Evolutionary conservation across 2,888 invertebrate species (phyloP).

Genomic region (Drosophila pseudotalamancana): DNA sequence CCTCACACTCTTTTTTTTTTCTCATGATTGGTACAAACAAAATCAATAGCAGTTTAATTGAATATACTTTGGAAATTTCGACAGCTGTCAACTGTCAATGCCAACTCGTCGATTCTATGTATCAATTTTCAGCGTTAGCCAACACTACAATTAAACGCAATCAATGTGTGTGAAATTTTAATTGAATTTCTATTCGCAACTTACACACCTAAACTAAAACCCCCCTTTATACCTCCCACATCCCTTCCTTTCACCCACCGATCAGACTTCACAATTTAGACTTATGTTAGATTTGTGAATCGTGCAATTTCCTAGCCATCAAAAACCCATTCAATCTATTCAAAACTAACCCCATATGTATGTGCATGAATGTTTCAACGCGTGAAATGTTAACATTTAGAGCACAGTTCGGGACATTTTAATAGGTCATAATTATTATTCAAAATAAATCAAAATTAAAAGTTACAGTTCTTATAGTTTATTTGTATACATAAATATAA

Average conservation of each 20-base stretch:
- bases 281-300: slow-evolving; percentile 23
- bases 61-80: slow-evolving; percentile 56
- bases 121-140: slow-evolving; percentile 14
- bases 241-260: neutral
- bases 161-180: slow-evolving; percentile 70
- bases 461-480: neutral
- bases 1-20: neutral
- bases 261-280: slow-evolving; percentile 14
- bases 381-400: neutral
- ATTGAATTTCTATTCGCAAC: slow-evolving; percentile 39
- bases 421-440: no score
- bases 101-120: slow-evolving; percentile 29
- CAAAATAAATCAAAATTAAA: neutral
- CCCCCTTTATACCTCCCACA: no score
- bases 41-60: slow-evolving; percentile 59
- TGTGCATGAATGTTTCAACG: slow-evolving; percentile 5
- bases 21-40: slow-evolving; percentile 9
- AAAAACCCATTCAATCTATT: slow-evolving; percentile 22
- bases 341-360: slow-evolving; percentile 11
- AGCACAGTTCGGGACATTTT: slow-evolving; percentile 2
- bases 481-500: neutral
- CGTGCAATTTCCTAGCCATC: slow-evolving; percentile 49
- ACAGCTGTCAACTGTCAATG: slow-evolving; percentile 66
- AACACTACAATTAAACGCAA: slow-evolving; percentile 56
- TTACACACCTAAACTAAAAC: no score